Conservation (phyloP, 2,888 invertebrate genomes). For the Petrolisthes manimaculis region DNA sequence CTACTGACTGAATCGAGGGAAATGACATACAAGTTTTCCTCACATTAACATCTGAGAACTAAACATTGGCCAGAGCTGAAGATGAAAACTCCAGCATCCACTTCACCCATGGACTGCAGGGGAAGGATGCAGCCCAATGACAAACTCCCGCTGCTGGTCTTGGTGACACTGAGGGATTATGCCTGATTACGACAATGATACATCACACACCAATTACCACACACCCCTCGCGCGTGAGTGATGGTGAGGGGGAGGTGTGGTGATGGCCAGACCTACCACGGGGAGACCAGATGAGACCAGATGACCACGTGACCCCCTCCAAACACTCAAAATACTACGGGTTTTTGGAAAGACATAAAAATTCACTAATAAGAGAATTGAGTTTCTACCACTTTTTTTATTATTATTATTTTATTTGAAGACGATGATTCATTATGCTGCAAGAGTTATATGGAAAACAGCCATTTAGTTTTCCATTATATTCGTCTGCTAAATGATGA, state of each 20-base stretch:
- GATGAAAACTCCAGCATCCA: not conserved
- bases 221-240: conserved; percentile 34
- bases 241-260: not conserved
- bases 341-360: too few relatives aligned
- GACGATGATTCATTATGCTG: too few relatives aligned
- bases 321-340: not conserved
- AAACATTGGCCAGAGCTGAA: too few relatives aligned
- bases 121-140: conserved; percentile 15
- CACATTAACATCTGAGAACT: too few relatives aligned
- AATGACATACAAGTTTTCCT: too few relatives aligned
- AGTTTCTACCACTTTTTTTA: too few relatives aligned
- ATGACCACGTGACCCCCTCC: not conserved
- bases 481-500: too few relatives aligned
- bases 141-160: conserved; percentile 28
- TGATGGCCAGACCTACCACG: not conserved
- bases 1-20: too few relatives aligned
- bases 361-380: too few relatives aligned
- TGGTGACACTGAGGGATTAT: conserved; percentile 47
- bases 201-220: conserved; percentile 55
- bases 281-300: not conserved
- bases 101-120: not conserved
- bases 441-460: too few relatives aligned
- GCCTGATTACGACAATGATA: conserved; percentile 43
- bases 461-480: too few relatives aligned
- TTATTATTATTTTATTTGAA: too few relatives aligned